Base-by-base conservation (phyloP, 2,888 invertebrate species). In the Exephanes ischioxanthus region DNA sequence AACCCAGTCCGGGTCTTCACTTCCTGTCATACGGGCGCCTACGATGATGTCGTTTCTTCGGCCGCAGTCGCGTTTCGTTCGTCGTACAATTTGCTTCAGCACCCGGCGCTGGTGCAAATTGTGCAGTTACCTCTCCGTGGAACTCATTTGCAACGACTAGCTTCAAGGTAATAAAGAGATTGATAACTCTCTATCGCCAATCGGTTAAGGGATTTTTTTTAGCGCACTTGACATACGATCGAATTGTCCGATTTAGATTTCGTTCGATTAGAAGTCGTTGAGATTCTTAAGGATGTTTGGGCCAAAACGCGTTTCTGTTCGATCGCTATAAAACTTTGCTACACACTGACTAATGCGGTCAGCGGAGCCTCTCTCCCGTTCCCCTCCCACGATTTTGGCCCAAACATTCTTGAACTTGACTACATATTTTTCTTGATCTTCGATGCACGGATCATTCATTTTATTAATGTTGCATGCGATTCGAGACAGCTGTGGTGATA, bases 51-150 rank as follows among this genome's bases (percentile, higher is more conserved):
- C 63, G 37, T 68, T 71, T 26, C 7, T 63, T 72, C 41, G 41
- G 55, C 66, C 58, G 63, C 87, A 89, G 89, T 89, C 77, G 72
- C 33, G 73, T 67, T 84, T 81, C 80, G 87, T 79, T 70, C 84
- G 80, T 87, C 84, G 80, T 66, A 66, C 70, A 83, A 71, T 68
- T 75, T 79, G 76, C 83, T 80, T 86, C 87, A 82, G 70, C 71
- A 58, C 58, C 26, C 70, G 33, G 51, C 58, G 11, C 26, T 66
- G 68, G 75, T 61, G 75, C 61, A 53, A 26, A 48, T 55, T 76
- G 7, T 70, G 78, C 76, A 77, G 66, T 45, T 48, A 53, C 71
- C 71, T 48, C 63, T 58, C 51, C n/a, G 16, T 14, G 5, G 61
- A 48, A 51, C 9, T 66, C 55, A n/a, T 11, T 77, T 53, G 14